phyloP scores from a whole-genome alignment of 2,888 invertebrate species.

The Cephalotes varians region DNA sequence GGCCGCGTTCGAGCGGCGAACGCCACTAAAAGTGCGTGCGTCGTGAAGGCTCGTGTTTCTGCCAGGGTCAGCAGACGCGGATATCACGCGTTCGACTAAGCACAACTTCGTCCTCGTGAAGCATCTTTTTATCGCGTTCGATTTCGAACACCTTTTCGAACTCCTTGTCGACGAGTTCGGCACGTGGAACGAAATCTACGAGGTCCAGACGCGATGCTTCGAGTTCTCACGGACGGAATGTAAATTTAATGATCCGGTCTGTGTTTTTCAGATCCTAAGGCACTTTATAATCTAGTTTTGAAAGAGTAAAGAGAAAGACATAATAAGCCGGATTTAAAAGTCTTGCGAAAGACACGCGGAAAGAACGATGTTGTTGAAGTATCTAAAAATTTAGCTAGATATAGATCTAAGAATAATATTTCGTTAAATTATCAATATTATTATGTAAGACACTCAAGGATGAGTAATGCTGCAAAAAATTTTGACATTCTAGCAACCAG shows the following conservation, averaged over 20 bases:
- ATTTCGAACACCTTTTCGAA: slow-evolving; percentile 1
- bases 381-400: too few relatives aligned
- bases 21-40: slow-evolving; percentile 72
- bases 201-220: not conserved
- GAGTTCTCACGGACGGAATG: not conserved
- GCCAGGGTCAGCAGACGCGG: slow-evolving; percentile 64
- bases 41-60: slow-evolving; percentile 71
- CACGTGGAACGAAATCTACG: not conserved
- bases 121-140: slow-evolving; percentile 22
- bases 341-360: not conserved
- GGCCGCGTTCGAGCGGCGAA: slow-evolving; percentile 51
- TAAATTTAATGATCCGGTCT: not conserved
- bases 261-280: not conserved
- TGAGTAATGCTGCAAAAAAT: too few relatives aligned
- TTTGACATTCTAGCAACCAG: too few relatives aligned
- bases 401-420: too few relatives aligned
- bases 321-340: not conserved
- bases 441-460: too few relatives aligned
- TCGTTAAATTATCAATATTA: too few relatives aligned
- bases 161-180: not conserved
- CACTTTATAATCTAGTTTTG: not conserved
- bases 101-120: slow-evolving; percentile 50
- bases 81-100: slow-evolving; percentile 68
- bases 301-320: not conserved
- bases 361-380: too few relatives aligned